Conservation (phyloP, 2,113 vertebrate genomes). For the Phylloscopus trochiloides region DNA sequence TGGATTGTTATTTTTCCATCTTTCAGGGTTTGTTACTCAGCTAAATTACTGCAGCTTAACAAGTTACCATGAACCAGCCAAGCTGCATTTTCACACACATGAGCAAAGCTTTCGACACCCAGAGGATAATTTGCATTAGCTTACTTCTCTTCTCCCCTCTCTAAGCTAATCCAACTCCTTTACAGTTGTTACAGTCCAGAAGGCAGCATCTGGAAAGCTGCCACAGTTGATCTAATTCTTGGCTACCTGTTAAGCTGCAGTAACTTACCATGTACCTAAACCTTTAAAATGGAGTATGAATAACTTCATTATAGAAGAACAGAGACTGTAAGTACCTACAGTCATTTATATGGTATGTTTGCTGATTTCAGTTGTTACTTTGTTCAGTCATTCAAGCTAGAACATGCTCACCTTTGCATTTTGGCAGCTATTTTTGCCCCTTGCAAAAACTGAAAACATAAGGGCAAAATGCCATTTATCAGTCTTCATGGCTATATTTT, state of each 20-base stretch:
- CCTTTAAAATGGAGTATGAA: not conserved
- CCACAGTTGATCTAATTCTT: not conserved
- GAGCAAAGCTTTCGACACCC: not conserved
- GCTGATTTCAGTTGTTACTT: not conserved
- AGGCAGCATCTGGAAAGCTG: not conserved
- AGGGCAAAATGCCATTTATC: not conserved
- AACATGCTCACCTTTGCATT: not conserved
- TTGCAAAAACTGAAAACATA: not conserved
- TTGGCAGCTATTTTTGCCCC: not conserved
- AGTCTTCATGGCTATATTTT: not conserved
- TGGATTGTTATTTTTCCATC: not conserved
- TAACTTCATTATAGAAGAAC: not conserved
- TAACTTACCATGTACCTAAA: not conserved
- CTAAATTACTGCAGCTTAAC: constrained; percentile 54
- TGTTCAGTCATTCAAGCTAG: not conserved
- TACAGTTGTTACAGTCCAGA: not conserved
- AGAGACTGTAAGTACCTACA: not conserved
- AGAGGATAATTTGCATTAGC: not conserved
- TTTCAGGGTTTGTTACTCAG: not conserved
- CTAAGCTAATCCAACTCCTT: not conserved
- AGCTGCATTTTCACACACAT: not conserved
- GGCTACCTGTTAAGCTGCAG: constrained; percentile 56
- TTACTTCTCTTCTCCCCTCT: not conserved
- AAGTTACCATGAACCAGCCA: not conserved
- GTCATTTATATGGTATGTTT: not conserved